Percentiles rank a stretch among this genome's conserved stretches.
Conservation (phyloP, 1,140 invertebrate species). For the Bactericera cockerelli region DNA sequence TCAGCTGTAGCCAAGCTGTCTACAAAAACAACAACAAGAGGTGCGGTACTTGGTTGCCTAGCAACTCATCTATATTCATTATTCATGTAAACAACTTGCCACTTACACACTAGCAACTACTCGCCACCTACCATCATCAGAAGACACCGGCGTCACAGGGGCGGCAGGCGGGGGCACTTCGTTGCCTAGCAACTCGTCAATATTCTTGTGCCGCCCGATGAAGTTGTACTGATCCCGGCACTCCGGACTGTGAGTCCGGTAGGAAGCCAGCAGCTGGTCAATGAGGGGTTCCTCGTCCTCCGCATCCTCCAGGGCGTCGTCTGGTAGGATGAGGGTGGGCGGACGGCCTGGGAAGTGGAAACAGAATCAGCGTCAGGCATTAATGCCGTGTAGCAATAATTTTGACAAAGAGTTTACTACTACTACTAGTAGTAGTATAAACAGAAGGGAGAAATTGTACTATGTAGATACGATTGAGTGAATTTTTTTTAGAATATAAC, state of each 20-base stretch:
- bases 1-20: too few species aligned
- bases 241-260: not conserved
- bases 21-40: too few species aligned
- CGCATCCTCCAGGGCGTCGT: conserved; percentile 23
- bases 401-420: too few species aligned
- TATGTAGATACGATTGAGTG: too few species aligned
- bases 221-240: conserved; percentile 30
- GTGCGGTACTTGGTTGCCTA: not conserved
- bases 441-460: too few species aligned
- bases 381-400: too few species aligned
- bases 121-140: conserved; percentile 16
- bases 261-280: conserved; percentile 4
- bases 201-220: conserved; percentile 62
- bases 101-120: not conserved
- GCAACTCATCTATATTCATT: not conserved
- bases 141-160: conserved; percentile 19
- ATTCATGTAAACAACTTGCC: not conserved
- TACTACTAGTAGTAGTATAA: too few species aligned
- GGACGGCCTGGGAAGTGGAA: conserved; percentile 18
- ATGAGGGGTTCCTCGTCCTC: not conserved
- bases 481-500: too few species aligned
- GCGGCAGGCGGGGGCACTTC: conserved; percentile 24
- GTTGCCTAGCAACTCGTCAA: conserved; percentile 61
- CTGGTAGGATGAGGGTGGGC: conserved; percentile 22
- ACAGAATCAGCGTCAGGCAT: too few species aligned